These are phyloP conservation scores for Ceriagrion tenellum DNA, from an alignment of 2,888 invertebrate genomes.

Conservation along the genomic window DNA sequence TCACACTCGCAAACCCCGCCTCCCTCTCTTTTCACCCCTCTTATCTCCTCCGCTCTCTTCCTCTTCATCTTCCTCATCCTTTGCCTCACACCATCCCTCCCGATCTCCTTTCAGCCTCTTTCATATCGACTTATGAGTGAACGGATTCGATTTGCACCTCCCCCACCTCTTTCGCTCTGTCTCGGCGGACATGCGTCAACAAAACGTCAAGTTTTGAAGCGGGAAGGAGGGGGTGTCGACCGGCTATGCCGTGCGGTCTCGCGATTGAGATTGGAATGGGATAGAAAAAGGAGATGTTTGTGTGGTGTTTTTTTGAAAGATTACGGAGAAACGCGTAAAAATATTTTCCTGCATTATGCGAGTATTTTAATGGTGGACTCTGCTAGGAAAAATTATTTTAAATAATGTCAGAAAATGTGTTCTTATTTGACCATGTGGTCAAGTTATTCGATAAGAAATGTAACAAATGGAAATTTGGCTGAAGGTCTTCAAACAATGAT, in stretches of 20 bases:
- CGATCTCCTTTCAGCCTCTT: neutral
- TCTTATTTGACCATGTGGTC: no score
- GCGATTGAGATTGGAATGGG: neutral
- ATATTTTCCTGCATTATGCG: no score
- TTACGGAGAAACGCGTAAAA: neutral
- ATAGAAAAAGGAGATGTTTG: neutral
- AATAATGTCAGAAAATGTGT: no score
- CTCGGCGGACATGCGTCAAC: conserved; percentile 39
- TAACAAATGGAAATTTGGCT: no score
- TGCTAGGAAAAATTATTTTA: no score
- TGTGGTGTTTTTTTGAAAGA: neutral
- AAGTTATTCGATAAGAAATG: no score
- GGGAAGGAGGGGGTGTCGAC: neutral
- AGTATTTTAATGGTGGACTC: no score
- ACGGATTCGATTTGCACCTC: conserved; percentile 50
- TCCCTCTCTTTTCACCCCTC: conserved; percentile 67
- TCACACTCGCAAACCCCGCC: conserved; percentile 68
- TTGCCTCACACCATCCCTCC: conserved; percentile 69
- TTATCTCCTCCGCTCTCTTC: conserved; percentile 68
- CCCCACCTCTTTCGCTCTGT: no score
- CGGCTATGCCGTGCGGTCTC: neutral
- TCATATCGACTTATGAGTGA: conserved; percentile 14
- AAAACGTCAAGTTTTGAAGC: neutral
- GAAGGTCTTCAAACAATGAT: no score
- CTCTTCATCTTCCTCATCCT: neutral